Base-by-base conservation (phyloP, 2,888 invertebrate species). In the Theristus sp. region DNA sequence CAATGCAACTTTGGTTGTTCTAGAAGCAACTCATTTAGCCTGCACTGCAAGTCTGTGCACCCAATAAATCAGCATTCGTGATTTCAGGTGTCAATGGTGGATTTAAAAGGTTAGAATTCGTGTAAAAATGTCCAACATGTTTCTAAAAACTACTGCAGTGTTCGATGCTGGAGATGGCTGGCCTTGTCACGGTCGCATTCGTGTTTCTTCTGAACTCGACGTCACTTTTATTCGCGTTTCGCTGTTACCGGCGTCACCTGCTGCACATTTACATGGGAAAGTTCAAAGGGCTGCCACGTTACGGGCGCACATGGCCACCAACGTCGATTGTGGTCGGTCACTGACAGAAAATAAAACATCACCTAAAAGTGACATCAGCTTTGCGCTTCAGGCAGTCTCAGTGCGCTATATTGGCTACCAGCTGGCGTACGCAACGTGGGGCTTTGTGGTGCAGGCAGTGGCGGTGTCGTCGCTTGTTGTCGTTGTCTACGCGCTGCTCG, bases 331-430 rank as follows among this genome's bases (percentile, higher is more conserved):
- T 38, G 38, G 38, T 38, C 17, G 38, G 38, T 38, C 38, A 38
- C n/a, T n/a, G n/a, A n/a, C n/a, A n/a, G n/a, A n/a, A 38, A 38
- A 38, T 38, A 17, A 38, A 13, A 17, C 38, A 38, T 38, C 6
- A 38, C 38, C 6, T 13, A n/a, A n/a, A n/a, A n/a, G n/a, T n/a
- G n/a, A n/a, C n/a, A n/a, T n/a, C 6, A 38, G 17, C 6, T 38
- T 6, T 38, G 6, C 17, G 6, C 17, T 54, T 24, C 27, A 54
- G 54, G 27, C 54, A 25, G 3, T 3, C 26, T 25, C 54, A 13
- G 54, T 25, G 6, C 26, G 28, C 6, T 60, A 60, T 55, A 46
- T 60, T 27, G 60, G 55, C n/a, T 60, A 38, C 53, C 60, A 60
- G 22, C 22, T 38, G 20, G 60, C 27, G 13, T 60, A 31, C 27